These are phyloP conservation scores for Drosophila niveifrons DNA, from an alignment of 2,888 invertebrate genomes.

Conservation along the genomic window DNA sequence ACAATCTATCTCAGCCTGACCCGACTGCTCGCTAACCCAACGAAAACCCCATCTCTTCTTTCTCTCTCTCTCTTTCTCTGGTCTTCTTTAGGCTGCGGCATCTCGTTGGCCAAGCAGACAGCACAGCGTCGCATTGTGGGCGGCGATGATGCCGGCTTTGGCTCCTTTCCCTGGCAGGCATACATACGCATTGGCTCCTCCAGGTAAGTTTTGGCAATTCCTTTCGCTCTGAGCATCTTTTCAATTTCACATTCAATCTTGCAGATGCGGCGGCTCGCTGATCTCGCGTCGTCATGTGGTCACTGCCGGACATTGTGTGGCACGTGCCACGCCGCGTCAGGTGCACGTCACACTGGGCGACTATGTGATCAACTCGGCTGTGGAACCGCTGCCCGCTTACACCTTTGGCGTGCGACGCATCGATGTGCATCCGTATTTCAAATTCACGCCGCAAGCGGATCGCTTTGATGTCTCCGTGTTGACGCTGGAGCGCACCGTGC, in stretches of 20 bases:
- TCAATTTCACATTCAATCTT: conserved; percentile 45
- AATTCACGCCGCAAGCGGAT: conserved; percentile 96
- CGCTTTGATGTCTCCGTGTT: conserved; percentile 96
- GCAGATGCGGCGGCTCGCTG: conserved; percentile 95
- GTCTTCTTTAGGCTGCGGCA: conserved; percentile 91
- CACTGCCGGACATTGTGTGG: conserved; percentile 97
- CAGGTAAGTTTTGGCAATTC: conserved; percentile 86
- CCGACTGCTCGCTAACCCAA: conserved; percentile 36
- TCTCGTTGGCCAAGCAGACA: conserved; percentile 93
- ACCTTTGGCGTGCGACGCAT: conserved; percentile 96
- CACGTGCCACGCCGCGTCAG: conserved; percentile 94
- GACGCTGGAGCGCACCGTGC: conserved; percentile 94
- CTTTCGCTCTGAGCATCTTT: background rate
- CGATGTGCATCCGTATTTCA: conserved; percentile 95
- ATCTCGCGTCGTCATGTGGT: conserved; percentile 96
- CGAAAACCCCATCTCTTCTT: conserved; percentile 13
- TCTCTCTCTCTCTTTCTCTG: conserved; percentile 19
- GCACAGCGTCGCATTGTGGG: conserved; percentile 96
- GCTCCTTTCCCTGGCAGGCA: conserved; percentile 98
- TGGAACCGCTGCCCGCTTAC: conserved; percentile 95
- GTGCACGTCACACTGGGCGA: conserved; percentile 95
- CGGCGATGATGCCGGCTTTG: conserved; percentile 97
- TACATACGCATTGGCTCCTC: conserved; percentile 97
- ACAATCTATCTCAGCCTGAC: conserved; percentile 15
- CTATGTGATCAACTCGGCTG: conserved; percentile 97